Percentiles rank a stretch among this genome's conserved stretches.
These are phyloP conservation scores for Mylabris phalerata DNA, from an alignment of 1,140 invertebrate species.

Conservation along the genomic window DNA sequence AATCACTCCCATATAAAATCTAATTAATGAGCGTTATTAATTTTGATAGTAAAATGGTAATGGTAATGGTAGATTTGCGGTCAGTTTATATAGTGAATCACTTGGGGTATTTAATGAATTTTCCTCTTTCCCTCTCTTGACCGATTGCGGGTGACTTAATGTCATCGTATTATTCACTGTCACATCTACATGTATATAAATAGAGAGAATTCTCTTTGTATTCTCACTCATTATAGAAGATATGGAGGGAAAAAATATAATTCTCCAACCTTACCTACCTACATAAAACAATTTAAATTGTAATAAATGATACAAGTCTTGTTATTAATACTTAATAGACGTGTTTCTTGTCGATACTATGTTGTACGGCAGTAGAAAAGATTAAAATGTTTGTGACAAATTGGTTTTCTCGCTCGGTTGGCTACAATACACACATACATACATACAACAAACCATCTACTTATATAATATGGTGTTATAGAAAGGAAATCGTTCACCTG, in stretches of 20 bases:
- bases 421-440: conserved; percentile 1
- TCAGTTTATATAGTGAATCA: conserved; percentile 1
- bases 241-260: no score
- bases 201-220: no score
- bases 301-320: not conserved
- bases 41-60: conserved; percentile 6
- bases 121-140: no score
- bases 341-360: not conserved
- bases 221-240: no score
- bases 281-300: not conserved
- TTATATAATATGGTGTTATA: no score
- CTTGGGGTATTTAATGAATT: not conserved
- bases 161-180: conserved; percentile 3
- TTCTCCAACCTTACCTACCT: not conserved
- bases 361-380: not conserved
- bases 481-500: conserved; percentile 18
- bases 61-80: conserved; percentile 6
- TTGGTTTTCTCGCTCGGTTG: conserved; percentile 23
- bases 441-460: no score
- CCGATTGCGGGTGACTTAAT: conserved; percentile 11
- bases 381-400: conserved; percentile 22
- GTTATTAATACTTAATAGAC: not conserved
- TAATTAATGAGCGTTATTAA: conserved; percentile 12
- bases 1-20: not conserved
- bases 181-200: not conserved